A percentile compares a stretch with the other conserved stretches of the same genome.
Conservation (phyloP, 1,140 invertebrate species). For the Heliconius hewitsoni region DNA sequence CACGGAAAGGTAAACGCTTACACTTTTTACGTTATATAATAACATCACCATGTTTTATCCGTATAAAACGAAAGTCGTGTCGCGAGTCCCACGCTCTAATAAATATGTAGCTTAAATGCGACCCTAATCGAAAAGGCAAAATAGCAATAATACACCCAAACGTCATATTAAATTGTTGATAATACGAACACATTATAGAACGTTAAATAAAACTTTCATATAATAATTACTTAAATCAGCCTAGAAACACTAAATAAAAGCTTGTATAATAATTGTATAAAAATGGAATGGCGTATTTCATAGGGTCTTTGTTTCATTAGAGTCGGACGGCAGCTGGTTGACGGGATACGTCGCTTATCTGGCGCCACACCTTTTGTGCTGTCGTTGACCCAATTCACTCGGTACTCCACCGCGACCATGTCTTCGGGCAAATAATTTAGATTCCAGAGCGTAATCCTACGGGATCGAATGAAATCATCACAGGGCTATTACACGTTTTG, state of each 20-base stretch:
- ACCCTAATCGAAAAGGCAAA: slow-evolving; percentile 78
- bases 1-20: slow-evolving; percentile 1
- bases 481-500: neutral
- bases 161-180: slow-evolving; percentile 76
- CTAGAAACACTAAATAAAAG: slow-evolving; percentile 56
- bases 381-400: slow-evolving; percentile 77
- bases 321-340: slow-evolving; percentile 64
- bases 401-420: slow-evolving; percentile 63
- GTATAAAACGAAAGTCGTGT: slow-evolving; percentile 78
- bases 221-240: slow-evolving; percentile 68
- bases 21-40: slow-evolving; percentile 35
- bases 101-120: slow-evolving; percentile 75
- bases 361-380: slow-evolving; percentile 76
- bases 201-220: slow-evolving; percentile 63
- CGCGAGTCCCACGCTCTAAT: slow-evolving; percentile 74
- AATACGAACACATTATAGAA: slow-evolving; percentile 77
- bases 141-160: slow-evolving; percentile 76
- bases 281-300: slow-evolving; percentile 74
- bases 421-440: slow-evolving; percentile 50
- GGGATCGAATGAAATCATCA: neutral
- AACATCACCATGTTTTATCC: slow-evolving; percentile 53
- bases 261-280: slow-evolving; percentile 42
- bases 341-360: slow-evolving; percentile 75
- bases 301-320: slow-evolving; percentile 71
- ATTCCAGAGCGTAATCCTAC: slow-evolving; percentile 8